Evolutionary conservation across 1,140 invertebrate genomes (phyloP).

Genomic region (Phthorimaea operculella): DNA sequence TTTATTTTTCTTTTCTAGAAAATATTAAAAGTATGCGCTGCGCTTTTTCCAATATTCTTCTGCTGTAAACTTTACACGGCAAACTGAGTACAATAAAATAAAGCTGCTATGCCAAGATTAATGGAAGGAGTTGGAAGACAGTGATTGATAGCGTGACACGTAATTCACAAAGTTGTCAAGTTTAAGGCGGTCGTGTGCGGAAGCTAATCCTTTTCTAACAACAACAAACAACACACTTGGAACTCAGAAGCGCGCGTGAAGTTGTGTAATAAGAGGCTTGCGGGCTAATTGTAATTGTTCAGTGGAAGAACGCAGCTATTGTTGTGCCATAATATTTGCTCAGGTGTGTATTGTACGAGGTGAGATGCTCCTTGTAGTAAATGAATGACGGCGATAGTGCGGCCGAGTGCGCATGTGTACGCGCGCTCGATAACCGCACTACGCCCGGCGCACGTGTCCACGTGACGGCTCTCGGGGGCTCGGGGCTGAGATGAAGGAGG

Average conservation of each 20-base stretch:
- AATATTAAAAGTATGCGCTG: too few species aligned
- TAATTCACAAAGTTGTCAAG: too few species aligned
- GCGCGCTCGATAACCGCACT: constrained; percentile 59
- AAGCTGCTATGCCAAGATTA: too few species aligned
- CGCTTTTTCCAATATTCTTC: too few species aligned
- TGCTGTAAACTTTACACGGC: too few species aligned
- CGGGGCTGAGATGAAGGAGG: constrained; percentile 44
- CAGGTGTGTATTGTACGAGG: constrained; percentile 46
- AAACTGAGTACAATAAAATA: too few species aligned
- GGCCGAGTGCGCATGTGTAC: constrained; percentile 54
- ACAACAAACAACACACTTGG: too few species aligned
- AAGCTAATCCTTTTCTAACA: too few species aligned
- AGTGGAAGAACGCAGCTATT: constrained; percentile 10
- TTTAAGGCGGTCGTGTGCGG: too few species aligned
- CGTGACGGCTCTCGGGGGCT: constrained; percentile 30
- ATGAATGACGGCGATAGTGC: constrained; percentile 55
- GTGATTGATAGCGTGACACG: too few species aligned
- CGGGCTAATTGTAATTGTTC: constrained; percentile 39
- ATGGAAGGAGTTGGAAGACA: too few species aligned
- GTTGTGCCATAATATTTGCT: constrained; percentile 56
- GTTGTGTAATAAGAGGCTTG: neutral
- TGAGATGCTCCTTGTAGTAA: constrained; percentile 27
- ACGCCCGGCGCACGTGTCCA: constrained; percentile 52
- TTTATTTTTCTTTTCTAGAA: too few species aligned
- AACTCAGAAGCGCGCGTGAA: neutral